phyloP scores from a whole-genome alignment of 1,140 invertebrate genomes.

The Trichoplusia ni region DNA sequence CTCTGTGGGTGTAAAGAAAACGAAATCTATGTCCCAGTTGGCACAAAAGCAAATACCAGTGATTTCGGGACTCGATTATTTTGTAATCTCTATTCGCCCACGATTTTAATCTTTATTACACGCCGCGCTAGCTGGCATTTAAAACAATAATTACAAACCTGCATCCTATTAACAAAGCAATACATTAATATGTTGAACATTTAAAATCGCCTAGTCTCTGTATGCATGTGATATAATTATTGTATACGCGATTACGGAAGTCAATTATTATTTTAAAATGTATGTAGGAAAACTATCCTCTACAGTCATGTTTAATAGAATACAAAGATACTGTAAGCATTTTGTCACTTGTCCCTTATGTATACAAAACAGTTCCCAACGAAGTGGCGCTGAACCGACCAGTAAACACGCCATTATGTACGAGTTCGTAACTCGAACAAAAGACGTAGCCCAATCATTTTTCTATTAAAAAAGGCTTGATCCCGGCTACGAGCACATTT shows the following conservation, averaged over 20 bases:
- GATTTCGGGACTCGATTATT: neutral
- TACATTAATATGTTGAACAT: no score
- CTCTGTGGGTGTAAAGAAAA: neutral
- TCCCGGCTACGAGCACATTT: conserved; percentile 39
- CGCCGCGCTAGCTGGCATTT: no score
- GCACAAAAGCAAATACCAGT: neutral
- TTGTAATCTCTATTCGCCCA: neutral
- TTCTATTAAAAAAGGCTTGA: conserved; percentile 28
- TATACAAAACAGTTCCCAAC: conserved; percentile 14
- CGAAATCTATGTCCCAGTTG: neutral
- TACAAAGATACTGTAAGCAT: conserved; percentile 4
- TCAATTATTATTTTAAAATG: neutral
- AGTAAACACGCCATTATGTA: neutral
- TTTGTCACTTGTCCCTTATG: conserved; percentile 2
- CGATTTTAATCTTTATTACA: no score
- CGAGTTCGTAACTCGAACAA: neutral
- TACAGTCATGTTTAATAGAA: conserved; percentile 11
- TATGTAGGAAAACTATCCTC: neutral
- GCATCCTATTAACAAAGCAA: no score
- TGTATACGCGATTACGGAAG: no score
- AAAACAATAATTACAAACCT: no score
- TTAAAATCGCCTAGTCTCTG: no score
- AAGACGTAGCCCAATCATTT: conserved; percentile 23
- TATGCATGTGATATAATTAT: no score
- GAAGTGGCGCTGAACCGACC: conserved; percentile 15